phyloP scores from a whole-genome alignment of 2,113 vertebrate genomes.

The Aleadryas rufinucha region DNA sequence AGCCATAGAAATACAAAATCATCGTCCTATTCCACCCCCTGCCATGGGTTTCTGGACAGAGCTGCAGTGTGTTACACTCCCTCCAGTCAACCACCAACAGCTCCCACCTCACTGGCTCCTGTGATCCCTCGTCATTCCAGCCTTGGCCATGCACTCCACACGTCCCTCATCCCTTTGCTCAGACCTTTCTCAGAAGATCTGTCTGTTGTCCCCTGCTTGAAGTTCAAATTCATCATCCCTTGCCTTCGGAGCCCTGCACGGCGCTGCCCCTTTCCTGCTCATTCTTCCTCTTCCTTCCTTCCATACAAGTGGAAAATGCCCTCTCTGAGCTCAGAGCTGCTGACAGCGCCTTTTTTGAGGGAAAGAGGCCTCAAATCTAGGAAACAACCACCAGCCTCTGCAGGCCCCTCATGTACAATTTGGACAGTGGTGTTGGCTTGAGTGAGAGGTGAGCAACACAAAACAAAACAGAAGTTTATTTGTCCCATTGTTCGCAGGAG shows the following conservation, averaged over 20 bases:
- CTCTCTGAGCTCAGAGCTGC: conserved; percentile 8
- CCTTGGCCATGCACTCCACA: neutral
- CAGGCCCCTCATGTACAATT: conserved; percentile 21
- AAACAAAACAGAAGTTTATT: neutral
- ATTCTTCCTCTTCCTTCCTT: conserved; percentile 64
- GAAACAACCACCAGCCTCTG: conserved; percentile 29
- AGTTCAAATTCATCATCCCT: conserved; percentile 15
- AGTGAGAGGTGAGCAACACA: neutral
- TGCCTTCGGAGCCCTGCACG: neutral
- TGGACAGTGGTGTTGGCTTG: conserved; percentile 2
- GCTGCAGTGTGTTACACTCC: neutral
- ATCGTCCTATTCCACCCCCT: rapidly evolving
- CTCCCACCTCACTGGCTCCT: neutral
- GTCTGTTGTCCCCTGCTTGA: neutral
- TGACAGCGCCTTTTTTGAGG: neutral
- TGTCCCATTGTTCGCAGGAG: neutral
- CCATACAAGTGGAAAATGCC: conserved; percentile 41
- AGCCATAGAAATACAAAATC: neutral
- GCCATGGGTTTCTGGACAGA: neutral
- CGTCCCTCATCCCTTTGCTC: neutral
- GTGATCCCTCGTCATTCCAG: rapidly evolving
- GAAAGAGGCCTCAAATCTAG: conserved; percentile 12
- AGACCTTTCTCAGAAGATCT: neutral
- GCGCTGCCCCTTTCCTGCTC: conserved; percentile 40
- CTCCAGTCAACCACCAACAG: neutral